These are phyloP conservation scores for Heloderma charlesbogerti DNA, from an alignment of 2,113 vertebrate species.

Conservation along the genomic window DNA sequence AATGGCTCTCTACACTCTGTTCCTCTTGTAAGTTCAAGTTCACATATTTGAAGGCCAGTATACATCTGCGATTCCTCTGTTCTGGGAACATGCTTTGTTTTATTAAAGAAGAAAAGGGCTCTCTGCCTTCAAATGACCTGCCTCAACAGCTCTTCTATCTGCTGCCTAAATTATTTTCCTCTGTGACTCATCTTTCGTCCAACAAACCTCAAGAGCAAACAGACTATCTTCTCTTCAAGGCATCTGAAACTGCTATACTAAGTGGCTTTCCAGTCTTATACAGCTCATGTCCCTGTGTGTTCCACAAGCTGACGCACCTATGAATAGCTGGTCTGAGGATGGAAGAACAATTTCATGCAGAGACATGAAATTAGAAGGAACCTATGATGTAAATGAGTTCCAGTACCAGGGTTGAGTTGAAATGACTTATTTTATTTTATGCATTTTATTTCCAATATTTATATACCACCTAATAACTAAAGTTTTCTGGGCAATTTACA, in stretches of 20 bases:
- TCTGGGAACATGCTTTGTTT: not conserved
- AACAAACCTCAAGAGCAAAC: rapidly evolving
- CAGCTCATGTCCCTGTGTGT: not conserved
- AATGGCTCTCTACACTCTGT: not conserved
- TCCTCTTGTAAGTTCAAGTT: not conserved
- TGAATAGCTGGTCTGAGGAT: not conserved
- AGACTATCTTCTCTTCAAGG: rapidly evolving
- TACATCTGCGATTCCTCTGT: not conserved
- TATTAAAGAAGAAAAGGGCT: not conserved
- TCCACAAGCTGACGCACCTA: not conserved
- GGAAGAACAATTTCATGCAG: conserved; percentile 20
- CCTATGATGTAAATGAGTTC: not conserved
- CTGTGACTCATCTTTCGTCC: not conserved
- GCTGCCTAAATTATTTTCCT: conserved; percentile 9
- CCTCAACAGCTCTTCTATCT: not conserved
- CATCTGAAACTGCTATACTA: not conserved
- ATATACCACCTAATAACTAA: not conserved
- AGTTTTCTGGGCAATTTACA: not conserved
- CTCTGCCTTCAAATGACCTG: not conserved
- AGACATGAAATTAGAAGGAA: not conserved
- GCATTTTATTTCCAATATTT: not conserved
- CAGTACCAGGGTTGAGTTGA: not conserved
- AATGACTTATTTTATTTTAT: not conserved
- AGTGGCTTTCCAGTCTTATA: conserved; percentile 27
- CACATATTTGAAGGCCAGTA: rapidly evolving